Percentiles rank a stretch among this genome's conserved stretches.
phyloP scores from a whole-genome alignment of 2,888 invertebrate species.

The Plutella xylostella region DNA sequence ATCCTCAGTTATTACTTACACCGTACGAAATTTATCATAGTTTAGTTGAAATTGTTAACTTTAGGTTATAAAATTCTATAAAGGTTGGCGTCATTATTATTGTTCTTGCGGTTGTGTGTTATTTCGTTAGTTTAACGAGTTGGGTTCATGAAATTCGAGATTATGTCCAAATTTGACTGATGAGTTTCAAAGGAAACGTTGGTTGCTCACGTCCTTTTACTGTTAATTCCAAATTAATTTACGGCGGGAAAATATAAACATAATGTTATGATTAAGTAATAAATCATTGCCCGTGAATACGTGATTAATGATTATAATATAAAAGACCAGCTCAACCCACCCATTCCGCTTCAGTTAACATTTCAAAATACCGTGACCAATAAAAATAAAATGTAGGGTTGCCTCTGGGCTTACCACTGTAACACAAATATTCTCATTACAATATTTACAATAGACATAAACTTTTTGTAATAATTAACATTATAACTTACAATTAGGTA shows the following conservation, averaged over 20 bases:
- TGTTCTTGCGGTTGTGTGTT: conserved; percentile 54
- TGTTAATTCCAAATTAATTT: not conserved
- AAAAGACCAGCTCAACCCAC: no score
- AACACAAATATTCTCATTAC: no score
- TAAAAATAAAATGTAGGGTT: no score
- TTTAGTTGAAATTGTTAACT: conserved; percentile 58
- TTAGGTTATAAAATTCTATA: conserved; percentile 48
- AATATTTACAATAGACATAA: no score
- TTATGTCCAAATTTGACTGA: conserved; percentile 38
- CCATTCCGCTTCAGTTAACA: no score
- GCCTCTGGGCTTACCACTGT: no score
- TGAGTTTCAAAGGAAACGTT: conserved; percentile 7
- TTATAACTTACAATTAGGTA: no score
- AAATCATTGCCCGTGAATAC: not conserved
- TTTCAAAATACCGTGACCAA: no score
- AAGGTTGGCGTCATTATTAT: conserved; percentile 32
- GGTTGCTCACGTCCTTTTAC: not conserved
- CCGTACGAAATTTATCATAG: conserved; percentile 19
- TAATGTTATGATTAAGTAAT: not conserved
- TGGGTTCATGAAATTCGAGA: conserved; percentile 38
- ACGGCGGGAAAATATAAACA: not conserved
- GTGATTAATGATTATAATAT: no score
- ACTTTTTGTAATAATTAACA: no score
- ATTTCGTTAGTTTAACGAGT: conserved; percentile 40
- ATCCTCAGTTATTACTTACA: conserved; percentile 22